Percentiles rank a stretch among this genome's conserved stretches.
Evolutionary conservation across 2,797 vertebrate genomes (phyloP).

Genomic region (Ceryle rudis): DNA sequence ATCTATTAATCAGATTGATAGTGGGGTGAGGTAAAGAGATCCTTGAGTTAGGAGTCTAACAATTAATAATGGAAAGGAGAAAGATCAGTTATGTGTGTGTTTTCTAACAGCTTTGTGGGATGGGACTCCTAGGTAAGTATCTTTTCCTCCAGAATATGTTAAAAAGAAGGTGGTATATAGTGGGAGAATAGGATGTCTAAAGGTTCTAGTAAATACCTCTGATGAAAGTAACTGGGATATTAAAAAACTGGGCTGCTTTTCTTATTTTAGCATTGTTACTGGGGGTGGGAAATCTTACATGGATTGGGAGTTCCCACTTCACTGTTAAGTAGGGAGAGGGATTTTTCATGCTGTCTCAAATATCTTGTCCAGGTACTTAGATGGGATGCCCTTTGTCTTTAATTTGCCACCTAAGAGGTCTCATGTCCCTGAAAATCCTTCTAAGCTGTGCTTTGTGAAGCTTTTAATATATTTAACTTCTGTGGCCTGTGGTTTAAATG

Average conservation of each 20-base stretch:
- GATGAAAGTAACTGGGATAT: neutral
- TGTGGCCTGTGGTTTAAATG: neutral
- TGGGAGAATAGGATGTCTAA: neutral
- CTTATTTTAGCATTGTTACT: neutral
- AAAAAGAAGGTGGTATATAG: neutral
- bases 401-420: neutral
- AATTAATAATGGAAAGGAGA: constrained; percentile 4
- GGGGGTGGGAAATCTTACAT: neutral
- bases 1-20: neutral
- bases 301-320: neutral
- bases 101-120: neutral
- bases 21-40: neutral
- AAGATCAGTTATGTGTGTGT: neutral
- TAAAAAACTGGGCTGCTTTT: neutral
- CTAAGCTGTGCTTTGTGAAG: neutral
- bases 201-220: neutral
- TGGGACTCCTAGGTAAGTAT: neutral
- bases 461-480: neutral
- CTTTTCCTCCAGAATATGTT: neutral
- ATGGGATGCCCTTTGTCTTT: neutral
- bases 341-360: neutral
- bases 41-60: neutral
- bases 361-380: neutral
- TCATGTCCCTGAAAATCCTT: neutral
- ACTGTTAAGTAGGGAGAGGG: neutral